These are phyloP conservation scores for Pseudochirops corinnae DNA, from an alignment of 2,797 vertebrate species.

Conservation along the genomic window DNA sequence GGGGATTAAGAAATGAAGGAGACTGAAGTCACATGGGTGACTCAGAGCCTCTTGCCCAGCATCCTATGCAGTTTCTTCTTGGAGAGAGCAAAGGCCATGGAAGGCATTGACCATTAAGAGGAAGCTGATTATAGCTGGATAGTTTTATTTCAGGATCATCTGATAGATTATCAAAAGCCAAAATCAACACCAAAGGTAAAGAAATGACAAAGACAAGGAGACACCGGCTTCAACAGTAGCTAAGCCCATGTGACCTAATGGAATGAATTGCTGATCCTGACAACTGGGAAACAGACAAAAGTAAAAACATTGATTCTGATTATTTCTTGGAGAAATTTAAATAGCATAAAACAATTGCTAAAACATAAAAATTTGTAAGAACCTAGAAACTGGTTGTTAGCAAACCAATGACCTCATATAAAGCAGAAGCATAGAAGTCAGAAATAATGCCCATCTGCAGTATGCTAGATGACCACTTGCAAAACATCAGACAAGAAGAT, in stretches of 20 bases:
- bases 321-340: not conserved
- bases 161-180: not conserved
- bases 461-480: too few relatives aligned
- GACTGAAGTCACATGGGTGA: not conserved
- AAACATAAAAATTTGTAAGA: not conserved
- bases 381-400: not conserved
- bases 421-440: too few relatives aligned
- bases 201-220: not conserved
- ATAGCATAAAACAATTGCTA: not conserved
- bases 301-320: not conserved
- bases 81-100: not conserved
- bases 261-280: not conserved
- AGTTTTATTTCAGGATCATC: not conserved
- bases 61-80: not conserved
- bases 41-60: not conserved
- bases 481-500: too few relatives aligned
- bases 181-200: not conserved
- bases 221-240: not conserved
- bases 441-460: too few relatives aligned
- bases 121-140: too few relatives aligned
- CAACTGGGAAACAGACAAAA: not conserved
- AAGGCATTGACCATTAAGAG: not conserved
- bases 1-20: not conserved
- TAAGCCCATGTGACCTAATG: not conserved
- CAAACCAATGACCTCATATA: too few relatives aligned